phyloP scores from a whole-genome alignment of 1,140 invertebrate species.

The Drosophila kepulauana region DNA sequence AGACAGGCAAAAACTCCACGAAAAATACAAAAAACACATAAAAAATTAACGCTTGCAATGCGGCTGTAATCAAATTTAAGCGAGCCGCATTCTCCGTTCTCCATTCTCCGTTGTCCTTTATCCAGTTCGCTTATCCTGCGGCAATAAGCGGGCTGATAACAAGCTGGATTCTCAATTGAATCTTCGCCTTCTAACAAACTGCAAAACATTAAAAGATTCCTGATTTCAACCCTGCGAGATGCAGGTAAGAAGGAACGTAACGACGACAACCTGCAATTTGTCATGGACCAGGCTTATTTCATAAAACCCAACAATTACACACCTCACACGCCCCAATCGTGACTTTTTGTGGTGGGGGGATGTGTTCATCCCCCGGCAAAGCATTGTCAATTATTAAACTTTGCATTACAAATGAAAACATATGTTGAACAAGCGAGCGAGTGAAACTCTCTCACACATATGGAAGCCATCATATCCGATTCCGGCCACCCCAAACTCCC shows the following conservation, averaged over 20 bases:
- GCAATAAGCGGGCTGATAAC: conserved; percentile 33
- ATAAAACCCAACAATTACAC: conserved; percentile 72
- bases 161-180: conserved; percentile 6
- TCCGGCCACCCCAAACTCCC: conserved; percentile 60
- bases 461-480: conserved; percentile 73
- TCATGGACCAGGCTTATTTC: conserved; percentile 59
- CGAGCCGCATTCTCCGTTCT: conserved; percentile 2
- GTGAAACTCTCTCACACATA: conserved; percentile 24
- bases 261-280: conserved; percentile 64
- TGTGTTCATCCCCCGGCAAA: conserved; percentile 11
- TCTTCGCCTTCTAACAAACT: background rate
- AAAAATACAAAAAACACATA: conserved; percentile 43
- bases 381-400: conserved; percentile 81
- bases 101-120: conserved; percentile 52
- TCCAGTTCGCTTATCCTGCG: background rate
- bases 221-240: conserved; percentile 8
- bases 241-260: conserved; percentile 39
- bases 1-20: conserved; percentile 1
- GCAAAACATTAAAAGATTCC: background rate
- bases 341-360: background rate
- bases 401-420: conserved; percentile 83
- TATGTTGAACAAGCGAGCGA: conserved; percentile 74
- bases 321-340: conserved; percentile 38
- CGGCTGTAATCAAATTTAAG: conserved; percentile 72
- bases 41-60: conserved; percentile 71